A percentile compares a stretch with the other conserved stretches of the same genome.
Conservation (phyloP, 2,113 vertebrate genomes). For the Oryzias javanicus region DNA sequence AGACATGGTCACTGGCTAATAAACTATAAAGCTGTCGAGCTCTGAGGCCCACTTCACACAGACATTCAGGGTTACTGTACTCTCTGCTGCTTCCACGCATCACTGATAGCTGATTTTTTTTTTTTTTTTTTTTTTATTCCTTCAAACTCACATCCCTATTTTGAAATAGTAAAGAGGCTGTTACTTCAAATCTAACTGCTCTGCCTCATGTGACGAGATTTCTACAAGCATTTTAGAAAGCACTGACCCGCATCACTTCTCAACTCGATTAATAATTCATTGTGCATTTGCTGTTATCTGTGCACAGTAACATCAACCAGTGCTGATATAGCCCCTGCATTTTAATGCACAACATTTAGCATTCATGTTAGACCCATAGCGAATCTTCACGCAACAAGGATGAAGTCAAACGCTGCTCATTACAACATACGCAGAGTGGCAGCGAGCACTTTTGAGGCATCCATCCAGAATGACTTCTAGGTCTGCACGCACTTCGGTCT, state of each 20-base stretch:
- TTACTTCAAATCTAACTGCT: slow-evolving; percentile 21
- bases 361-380: slow-evolving; percentile 34
- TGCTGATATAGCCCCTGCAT: slow-evolving; percentile 27
- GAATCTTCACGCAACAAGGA: slow-evolving; percentile 26
- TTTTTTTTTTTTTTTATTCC: slow-evolving; percentile 4
- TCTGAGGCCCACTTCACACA: slow-evolving; percentile 17
- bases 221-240: slow-evolving; percentile 32
- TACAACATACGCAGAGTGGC: slow-evolving; percentile 2
- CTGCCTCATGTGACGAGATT: slow-evolving; percentile 27
- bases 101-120: background rate
- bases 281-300: slow-evolving; percentile 34
- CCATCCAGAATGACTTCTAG: too few species aligned
- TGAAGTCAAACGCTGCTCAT: slow-evolving; percentile 4
- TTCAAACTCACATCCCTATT: slow-evolving; percentile 13
- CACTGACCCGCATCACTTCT: slow-evolving; percentile 47
- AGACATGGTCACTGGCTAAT: slow-evolving; percentile 36
- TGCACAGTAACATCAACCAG: slow-evolving; percentile 34
- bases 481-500: too few species aligned
- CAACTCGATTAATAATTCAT: slow-evolving; percentile 50
- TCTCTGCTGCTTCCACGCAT: slow-evolving; percentile 10
- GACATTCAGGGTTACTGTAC: slow-evolving; percentile 12
- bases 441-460: background rate
- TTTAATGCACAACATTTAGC: slow-evolving; percentile 27
- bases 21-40: slow-evolving; percentile 16
- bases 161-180: slow-evolving; percentile 22